These are phyloP conservation scores for Amphibalanus amphitrite DNA, from an alignment of 1,140 invertebrate genomes.

Conservation along the genomic window DNA sequence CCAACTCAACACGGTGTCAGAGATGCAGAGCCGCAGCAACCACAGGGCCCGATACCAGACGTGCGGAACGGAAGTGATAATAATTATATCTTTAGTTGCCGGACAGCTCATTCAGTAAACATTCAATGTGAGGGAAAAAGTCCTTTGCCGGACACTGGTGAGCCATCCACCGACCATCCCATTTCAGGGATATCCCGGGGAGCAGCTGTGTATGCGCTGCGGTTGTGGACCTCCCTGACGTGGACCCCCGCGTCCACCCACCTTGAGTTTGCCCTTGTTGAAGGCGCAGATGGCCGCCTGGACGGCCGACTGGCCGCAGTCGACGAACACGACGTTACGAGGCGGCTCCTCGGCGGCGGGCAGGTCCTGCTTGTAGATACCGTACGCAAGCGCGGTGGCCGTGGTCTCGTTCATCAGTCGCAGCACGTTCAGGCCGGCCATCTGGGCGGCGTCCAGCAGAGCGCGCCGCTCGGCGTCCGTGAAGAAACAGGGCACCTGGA, in stretches of 20 bases:
- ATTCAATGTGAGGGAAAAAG: no score
- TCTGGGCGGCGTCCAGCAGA: slow-evolving; percentile 64
- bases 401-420: slow-evolving; percentile 93
- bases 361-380: slow-evolving; percentile 92
- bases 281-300: slow-evolving; percentile 76
- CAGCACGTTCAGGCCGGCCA: slow-evolving; percentile 73
- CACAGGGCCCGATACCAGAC: no score
- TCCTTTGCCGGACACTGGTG: no score
- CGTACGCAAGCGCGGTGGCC: slow-evolving; percentile 84
- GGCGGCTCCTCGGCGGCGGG: slow-evolving; percentile 69
- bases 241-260: slow-evolving; percentile 21
- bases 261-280: slow-evolving; percentile 82
- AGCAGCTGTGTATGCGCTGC: no score
- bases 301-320: slow-evolving; percentile 69
- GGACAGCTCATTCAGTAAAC: no score
- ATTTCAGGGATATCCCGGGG: no score
- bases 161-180: no score
- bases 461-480: slow-evolving; percentile 85
- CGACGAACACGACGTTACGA: slow-evolving; percentile 77
- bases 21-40: no score
- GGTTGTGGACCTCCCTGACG: no score
- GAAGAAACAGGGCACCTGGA: slow-evolving; percentile 65
- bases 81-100: no score
- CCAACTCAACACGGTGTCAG: no score
- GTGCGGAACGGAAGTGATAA: no score